These are phyloP conservation scores for Cichladusa arquata DNA, from an alignment of 2,113 vertebrate genomes.

Conservation along the genomic window DNA sequence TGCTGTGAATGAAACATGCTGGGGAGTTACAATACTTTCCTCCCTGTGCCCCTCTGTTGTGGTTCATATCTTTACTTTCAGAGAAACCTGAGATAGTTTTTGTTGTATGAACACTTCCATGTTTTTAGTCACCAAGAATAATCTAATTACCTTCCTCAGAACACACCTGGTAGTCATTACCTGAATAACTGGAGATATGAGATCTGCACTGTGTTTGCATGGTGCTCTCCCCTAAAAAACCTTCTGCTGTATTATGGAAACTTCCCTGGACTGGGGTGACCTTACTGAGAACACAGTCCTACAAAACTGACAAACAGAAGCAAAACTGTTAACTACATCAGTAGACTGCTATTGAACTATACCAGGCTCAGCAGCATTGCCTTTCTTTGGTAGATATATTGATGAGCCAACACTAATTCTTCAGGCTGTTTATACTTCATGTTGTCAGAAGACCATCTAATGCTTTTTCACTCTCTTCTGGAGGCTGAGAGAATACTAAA, in stretches of 20 bases:
- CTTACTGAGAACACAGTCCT: background rate
- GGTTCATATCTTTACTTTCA: background rate
- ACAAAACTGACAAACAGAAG: background rate
- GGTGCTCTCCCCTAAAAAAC: background rate
- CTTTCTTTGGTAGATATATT: background rate
- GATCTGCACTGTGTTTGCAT: background rate
- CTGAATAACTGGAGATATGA: background rate
- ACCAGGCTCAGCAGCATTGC: background rate
- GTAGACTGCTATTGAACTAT: background rate
- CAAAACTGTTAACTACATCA: background rate
- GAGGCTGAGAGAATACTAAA: background rate
- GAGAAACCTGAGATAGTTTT: background rate
- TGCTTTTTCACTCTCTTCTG: background rate
- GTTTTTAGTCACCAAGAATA: background rate
- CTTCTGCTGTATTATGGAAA: background rate
- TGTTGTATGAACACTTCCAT: background rate
- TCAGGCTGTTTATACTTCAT: background rate
- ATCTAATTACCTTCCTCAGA: background rate
- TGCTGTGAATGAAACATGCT: background rate
- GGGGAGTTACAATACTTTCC: background rate
- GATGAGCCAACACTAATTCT: background rate
- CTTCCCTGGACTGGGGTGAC: background rate
- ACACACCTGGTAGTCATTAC: background rate
- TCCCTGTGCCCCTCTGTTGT: accelerated
- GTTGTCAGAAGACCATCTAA: background rate